phyloP scores from a whole-genome alignment of 2,888 invertebrate genomes.

The Zelleria hepariella region DNA sequence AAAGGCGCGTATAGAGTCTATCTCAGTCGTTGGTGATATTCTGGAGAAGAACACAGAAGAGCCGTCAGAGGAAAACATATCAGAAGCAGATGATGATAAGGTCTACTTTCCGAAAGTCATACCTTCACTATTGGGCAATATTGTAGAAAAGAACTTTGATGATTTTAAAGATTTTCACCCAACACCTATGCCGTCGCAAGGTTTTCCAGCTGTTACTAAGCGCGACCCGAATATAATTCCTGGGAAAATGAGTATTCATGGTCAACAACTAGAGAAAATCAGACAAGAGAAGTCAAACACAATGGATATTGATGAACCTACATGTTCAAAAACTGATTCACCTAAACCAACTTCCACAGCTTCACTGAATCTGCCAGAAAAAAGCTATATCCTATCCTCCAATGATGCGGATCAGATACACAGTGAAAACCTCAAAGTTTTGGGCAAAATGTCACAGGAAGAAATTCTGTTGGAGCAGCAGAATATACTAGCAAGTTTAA shows the following conservation, averaged over 20 bases:
- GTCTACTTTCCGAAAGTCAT: slow-evolving; percentile 62
- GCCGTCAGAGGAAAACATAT: slow-evolving; percentile 5
- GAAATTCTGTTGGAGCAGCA: slow-evolving; percentile 83
- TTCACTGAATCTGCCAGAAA: slow-evolving; percentile 28
- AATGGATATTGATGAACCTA: slow-evolving; percentile 40
- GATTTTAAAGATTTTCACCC: slow-evolving; percentile 21
- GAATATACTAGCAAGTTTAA: slow-evolving; percentile 74
- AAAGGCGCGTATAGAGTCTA: slow-evolving; percentile 33
- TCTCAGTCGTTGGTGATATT: slow-evolving; percentile 37
- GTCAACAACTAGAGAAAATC: slow-evolving; percentile 47
- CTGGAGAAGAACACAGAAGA: slow-evolving; percentile 39
- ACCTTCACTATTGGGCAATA: slow-evolving; percentile 59
- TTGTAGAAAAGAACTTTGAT: slow-evolving; percentile 67
- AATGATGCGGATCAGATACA: slow-evolving; percentile 76
- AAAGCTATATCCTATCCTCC: slow-evolving; percentile 63
- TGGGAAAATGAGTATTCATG: slow-evolving; percentile 62
- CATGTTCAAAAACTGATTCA: slow-evolving; percentile 13
- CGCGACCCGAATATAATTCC: slow-evolving; percentile 34
- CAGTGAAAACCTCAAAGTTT: slow-evolving; percentile 76
- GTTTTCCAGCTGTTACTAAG: slow-evolving; percentile 66
- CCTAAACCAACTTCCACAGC: slow-evolving; percentile 15
- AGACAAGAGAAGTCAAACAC: slow-evolving; percentile 12
- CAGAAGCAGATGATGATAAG: slow-evolving; percentile 42
- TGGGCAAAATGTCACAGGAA: slow-evolving; percentile 78
- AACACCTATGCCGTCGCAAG: slow-evolving; percentile 41